Percentiles rank a stretch among this genome's conserved stretches.
phyloP scores from a whole-genome alignment of 2,888 invertebrate species.

The Orthosia cruda region DNA sequence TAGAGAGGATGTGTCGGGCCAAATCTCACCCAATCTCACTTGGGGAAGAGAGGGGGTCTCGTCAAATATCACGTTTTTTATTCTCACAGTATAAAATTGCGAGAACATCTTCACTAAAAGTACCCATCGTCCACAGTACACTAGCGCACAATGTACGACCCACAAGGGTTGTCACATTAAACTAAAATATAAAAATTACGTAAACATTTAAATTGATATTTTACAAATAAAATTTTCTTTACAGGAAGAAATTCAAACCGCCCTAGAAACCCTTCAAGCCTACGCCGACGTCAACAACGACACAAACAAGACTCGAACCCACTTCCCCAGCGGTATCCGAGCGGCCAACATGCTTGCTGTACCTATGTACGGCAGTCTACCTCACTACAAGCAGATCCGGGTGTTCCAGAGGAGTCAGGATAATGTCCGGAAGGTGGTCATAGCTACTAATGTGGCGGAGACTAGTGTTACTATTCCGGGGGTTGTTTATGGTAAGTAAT shows the following conservation, averaged over 20 bases:
- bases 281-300: conserved; percentile 91
- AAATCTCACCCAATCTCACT: no score
- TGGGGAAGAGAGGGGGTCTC: no score
- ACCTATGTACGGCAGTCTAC: conserved; percentile 98
- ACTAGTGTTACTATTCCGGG: conserved; percentile 99
- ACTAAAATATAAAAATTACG: no score
- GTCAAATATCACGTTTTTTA: no score
- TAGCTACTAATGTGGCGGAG: conserved; percentile 99
- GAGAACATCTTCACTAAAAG: no score
- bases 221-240: neutral
- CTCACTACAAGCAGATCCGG: conserved; percentile 88
- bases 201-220: no score
- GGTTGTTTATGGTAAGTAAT: conserved; percentile 95
- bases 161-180: no score
- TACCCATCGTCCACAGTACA: no score
- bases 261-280: conserved; percentile 93
- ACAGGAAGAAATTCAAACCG: conserved; percentile 97
- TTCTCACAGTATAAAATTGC: no score
- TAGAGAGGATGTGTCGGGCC: no score
- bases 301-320: conserved; percentile 86
- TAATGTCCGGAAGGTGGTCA: conserved; percentile 96
- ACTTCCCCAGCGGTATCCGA: conserved; percentile 82
- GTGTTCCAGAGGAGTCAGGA: conserved; percentile 95
- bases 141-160: no score
- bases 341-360: conserved; percentile 92